phyloP scores from a whole-genome alignment of 2,113 vertebrate genomes.

The Crotophaga sulcirostris region DNA sequence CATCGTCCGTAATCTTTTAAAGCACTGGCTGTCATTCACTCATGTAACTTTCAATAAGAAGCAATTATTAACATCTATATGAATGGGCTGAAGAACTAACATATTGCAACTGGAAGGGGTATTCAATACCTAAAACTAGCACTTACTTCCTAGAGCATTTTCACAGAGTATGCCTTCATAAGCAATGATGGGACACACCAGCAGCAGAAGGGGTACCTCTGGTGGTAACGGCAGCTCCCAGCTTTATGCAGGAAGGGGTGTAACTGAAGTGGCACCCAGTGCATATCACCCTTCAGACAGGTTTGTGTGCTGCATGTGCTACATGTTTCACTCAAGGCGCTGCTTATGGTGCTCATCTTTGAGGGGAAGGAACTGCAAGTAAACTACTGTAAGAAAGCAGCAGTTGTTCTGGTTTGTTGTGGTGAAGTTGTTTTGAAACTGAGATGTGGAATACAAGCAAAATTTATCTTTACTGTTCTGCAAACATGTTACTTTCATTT shows the following conservation, averaged over 20 bases:
- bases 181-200: not conserved
- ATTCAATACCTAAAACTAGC: not conserved
- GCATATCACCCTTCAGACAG: fast-evolving
- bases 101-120: not conserved
- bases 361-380: not conserved
- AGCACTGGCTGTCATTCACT: not conserved
- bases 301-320: not conserved
- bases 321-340: not conserved
- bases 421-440: not conserved
- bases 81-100: not conserved
- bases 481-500: not conserved
- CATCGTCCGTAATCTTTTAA: not conserved
- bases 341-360: not conserved
- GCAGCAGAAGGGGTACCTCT: not conserved
- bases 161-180: not conserved
- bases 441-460: not conserved
- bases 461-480: not conserved
- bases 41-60: not conserved
- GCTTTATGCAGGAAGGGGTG: not conserved
- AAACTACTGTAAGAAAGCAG: not conserved
- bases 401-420: not conserved
- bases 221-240: not conserved
- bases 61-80: not conserved
- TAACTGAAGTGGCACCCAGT: not conserved
- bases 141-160: not conserved